These are phyloP conservation scores for Lucifuga dentata DNA, from an alignment of 2,113 vertebrate species.

Conservation along the genomic window DNA sequence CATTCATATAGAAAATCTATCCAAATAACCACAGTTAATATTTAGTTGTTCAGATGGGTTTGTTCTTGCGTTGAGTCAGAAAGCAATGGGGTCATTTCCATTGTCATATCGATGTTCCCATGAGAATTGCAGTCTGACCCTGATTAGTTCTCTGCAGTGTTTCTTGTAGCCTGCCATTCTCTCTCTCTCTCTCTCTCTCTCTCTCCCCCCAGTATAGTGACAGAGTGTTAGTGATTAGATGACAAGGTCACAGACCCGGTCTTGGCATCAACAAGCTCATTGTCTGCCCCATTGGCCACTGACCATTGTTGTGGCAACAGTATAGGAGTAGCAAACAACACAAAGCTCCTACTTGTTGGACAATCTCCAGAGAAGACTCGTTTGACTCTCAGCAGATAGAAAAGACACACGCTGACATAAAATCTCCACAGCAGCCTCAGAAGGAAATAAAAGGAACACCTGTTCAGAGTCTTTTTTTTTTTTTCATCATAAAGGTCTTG, in stretches of 20 bases:
- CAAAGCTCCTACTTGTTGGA: constrained; percentile 41
- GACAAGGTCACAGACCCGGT: constrained; percentile 73
- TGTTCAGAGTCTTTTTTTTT: constrained; percentile 11
- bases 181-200: constrained; percentile 10
- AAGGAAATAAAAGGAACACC: constrained; percentile 3
- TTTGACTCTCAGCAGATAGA: constrained; percentile 13
- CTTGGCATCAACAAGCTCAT: constrained; percentile 76
- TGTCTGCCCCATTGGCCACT: constrained; percentile 71
- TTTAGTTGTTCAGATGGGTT: constrained; percentile 15
- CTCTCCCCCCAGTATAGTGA: constrained; percentile 48
- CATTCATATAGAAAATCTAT: constrained; percentile 29
- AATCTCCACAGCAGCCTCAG: not conserved
- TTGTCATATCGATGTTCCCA: constrained; percentile 74
- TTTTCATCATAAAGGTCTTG: constrained; percentile 26
- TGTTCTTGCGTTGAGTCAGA: constrained; percentile 64
- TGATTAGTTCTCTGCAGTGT: constrained; percentile 46
- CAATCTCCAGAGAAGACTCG: constrained; percentile 49
- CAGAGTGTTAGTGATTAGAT: constrained; percentile 79
- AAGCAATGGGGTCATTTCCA: constrained; percentile 69
- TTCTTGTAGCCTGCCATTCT: constrained; percentile 23
- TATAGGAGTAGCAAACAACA: constrained; percentile 49
- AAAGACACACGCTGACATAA: constrained; percentile 8
- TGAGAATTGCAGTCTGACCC: constrained; percentile 56
- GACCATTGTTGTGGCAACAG: constrained; percentile 62
- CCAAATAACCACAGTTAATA: constrained; percentile 18